Conservation (phyloP, 2,113 vertebrate species). For the Cinclus mexicanus region DNA sequence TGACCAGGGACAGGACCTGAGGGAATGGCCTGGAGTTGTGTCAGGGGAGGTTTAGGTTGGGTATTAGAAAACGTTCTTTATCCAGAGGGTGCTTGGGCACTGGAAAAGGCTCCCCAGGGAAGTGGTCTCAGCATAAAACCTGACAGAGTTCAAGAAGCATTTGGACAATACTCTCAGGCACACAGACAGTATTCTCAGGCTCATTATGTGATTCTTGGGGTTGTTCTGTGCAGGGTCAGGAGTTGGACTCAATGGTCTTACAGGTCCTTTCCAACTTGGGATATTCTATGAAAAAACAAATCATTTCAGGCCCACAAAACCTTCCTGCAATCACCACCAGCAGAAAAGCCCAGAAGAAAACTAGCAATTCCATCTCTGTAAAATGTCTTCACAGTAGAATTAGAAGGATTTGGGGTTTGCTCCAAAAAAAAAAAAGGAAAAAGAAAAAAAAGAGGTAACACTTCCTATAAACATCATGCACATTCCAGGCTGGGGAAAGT, state of each 20-base stretch:
- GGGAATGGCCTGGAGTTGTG: background rate
- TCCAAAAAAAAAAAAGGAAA: background rate
- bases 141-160: background rate
- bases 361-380: background rate
- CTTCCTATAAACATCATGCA: background rate
- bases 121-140: background rate
- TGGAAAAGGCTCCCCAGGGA: background rate
- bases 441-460: background rate
- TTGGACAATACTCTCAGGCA: background rate
- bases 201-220: background rate
- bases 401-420: background rate
- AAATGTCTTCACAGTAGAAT: background rate
- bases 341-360: background rate
- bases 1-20: fast-evolving
- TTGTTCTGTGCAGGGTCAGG: background rate
- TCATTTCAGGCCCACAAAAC: background rate
- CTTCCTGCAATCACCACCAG: background rate
- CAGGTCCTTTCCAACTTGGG: background rate
- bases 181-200: background rate
- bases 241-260: background rate
- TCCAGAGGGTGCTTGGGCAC: fast-evolving
- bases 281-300: background rate
- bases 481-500: background rate
- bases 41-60: background rate
- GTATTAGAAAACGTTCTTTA: background rate